Conservation (phyloP, 2,888 invertebrate species). For the Formica aserva region DNA sequence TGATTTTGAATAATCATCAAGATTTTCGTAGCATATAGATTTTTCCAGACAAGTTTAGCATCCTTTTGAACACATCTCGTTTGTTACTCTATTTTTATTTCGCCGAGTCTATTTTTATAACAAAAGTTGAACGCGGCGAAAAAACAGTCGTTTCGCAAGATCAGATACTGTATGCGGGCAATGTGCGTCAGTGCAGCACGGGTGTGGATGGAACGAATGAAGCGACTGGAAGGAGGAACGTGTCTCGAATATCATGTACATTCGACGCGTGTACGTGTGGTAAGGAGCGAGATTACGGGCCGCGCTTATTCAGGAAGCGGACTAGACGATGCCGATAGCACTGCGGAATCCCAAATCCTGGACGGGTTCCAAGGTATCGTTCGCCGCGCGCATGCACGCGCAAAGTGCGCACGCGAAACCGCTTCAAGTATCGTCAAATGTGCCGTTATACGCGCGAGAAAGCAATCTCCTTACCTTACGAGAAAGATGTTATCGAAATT, state of each 20-base stretch:
- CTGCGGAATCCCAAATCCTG: slow-evolving; percentile 55
- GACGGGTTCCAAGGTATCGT: slow-evolving; percentile 46
- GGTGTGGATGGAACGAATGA: slow-evolving; percentile 44
- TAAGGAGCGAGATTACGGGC: slow-evolving; percentile 44
- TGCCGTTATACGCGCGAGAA: slow-evolving; percentile 29
- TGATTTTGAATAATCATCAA: neutral
- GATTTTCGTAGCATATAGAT: too few relatives aligned
- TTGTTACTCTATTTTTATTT: neutral
- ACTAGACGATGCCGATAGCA: slow-evolving; percentile 27
- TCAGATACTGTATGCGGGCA: slow-evolving; percentile 16
- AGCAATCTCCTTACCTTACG: slow-evolving; percentile 17
- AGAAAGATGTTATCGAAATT: slow-evolving; percentile 2
- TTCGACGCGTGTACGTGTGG: slow-evolving; percentile 19
- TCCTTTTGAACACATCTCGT: neutral
- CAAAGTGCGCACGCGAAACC: slow-evolving; percentile 31
- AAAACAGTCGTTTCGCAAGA: slow-evolving; percentile 24
- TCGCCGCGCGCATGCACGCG: slow-evolving; percentile 10
- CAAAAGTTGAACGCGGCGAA: neutral
- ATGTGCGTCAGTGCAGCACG: slow-evolving; percentile 26
- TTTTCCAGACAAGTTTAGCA: neutral
- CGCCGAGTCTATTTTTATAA: neutral
- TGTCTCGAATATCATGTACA: slow-evolving; percentile 58
- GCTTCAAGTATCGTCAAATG: slow-evolving; percentile 39
- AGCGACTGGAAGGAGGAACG: slow-evolving; percentile 36
- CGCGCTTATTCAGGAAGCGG: slow-evolving; percentile 41